A percentile compares a stretch with the other conserved stretches of the same genome.
These are phyloP conservation scores for Cichladusa arquata DNA, from an alignment of 2,113 vertebrate species.

Conservation along the genomic window DNA sequence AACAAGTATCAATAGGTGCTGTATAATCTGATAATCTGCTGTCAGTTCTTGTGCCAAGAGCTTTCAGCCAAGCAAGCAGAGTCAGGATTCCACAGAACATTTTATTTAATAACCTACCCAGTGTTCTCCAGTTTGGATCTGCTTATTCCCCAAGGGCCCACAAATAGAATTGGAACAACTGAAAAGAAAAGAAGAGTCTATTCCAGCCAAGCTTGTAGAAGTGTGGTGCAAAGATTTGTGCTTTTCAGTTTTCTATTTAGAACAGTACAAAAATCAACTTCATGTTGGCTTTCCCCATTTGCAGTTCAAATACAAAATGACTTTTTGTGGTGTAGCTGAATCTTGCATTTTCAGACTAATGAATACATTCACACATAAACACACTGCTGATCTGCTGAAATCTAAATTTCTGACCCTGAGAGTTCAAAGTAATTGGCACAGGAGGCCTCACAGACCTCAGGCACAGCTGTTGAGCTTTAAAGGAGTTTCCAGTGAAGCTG, in stretches of 20 bases:
- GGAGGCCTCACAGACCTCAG: not conserved
- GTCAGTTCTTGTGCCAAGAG: not conserved
- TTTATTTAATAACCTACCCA: conserved; percentile 73
- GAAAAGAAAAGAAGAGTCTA: not conserved
- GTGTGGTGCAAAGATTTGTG: not conserved
- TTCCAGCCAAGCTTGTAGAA: not conserved
- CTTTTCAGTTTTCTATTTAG: not conserved
- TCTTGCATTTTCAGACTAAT: not conserved
- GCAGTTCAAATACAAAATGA: not conserved
- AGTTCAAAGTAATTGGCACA: not conserved
- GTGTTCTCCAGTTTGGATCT: conserved; percentile 86
- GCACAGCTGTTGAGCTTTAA: not conserved
- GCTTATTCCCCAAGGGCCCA: conserved; percentile 84
- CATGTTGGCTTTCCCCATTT: not conserved
- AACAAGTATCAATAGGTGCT: not conserved
- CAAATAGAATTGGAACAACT: conserved; percentile 88
- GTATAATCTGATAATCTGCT: not conserved
- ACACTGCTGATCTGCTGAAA: not conserved
- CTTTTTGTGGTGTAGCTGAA: not conserved
- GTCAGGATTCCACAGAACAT: not conserved
- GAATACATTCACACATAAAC: no score
- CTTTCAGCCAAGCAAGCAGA: not conserved
- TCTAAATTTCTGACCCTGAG: not conserved
- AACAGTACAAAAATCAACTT: not conserved
- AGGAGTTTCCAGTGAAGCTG: not conserved